Evolutionary conservation across 2,888 invertebrate genomes (phyloP).

Genomic region (Bombylius discolor): DNA sequence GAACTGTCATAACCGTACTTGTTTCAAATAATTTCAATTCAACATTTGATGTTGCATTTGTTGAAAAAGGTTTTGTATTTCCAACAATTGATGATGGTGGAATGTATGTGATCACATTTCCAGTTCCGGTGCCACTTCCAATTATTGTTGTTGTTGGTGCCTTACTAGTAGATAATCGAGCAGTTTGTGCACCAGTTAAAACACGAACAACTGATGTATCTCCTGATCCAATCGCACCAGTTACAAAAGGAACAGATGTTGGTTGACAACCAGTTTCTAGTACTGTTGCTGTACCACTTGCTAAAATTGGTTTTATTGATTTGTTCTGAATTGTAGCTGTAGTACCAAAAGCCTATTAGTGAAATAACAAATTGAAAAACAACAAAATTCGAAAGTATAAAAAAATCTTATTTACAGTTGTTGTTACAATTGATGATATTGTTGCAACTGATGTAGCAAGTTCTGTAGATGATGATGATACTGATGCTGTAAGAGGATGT

Average conservation of each 20-base stretch:
- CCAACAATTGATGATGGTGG: conserved; percentile 2
- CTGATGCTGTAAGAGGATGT: neutral
- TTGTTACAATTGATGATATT: conserved; percentile 6
- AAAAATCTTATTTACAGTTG: conserved; percentile 6
- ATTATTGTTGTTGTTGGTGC: conserved; percentile 16
- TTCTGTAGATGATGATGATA: conserved; percentile 29
- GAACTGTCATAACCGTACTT: conserved; percentile 77
- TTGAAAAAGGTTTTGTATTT: conserved; percentile 40
- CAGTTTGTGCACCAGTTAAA: conserved; percentile 28
- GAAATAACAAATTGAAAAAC: neutral
- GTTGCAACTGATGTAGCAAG: conserved; percentile 6
- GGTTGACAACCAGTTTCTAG: neutral
- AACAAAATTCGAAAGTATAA: neutral
- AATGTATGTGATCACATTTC: conserved; percentile 2
- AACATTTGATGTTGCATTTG: conserved; percentile 69
- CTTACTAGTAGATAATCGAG: conserved; percentile 29
- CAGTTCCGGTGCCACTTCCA: conserved; percentile 8
- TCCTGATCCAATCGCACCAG: conserved; percentile 15
- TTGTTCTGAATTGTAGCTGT: conserved; percentile 8
- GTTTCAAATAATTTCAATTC: conserved; percentile 76
- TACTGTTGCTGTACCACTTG: conserved; percentile 9
- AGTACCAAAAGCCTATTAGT: conserved; percentile 6
- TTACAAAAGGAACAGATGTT: conserved; percentile 12
- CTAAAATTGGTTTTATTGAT: conserved; percentile 18
- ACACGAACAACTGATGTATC: conserved; percentile 31